Percentiles rank a stretch among this genome's conserved stretches.
These are phyloP conservation scores for Limenitis camilla DNA, from an alignment of 2,888 invertebrate species.

Conservation along the genomic window DNA sequence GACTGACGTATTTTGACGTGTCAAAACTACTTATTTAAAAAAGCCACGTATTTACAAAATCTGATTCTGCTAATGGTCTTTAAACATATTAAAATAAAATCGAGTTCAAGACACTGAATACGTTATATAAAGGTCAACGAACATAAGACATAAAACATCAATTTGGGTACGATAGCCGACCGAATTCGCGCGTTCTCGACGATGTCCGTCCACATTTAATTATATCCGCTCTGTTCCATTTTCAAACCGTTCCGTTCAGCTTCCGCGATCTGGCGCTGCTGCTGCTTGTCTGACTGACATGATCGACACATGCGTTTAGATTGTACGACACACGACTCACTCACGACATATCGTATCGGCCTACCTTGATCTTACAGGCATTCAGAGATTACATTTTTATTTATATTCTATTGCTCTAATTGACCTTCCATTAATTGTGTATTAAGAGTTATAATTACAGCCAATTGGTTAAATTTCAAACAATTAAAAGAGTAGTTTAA, in stretches of 20 bases:
- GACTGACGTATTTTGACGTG: too few species aligned
- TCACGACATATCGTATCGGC: background rate
- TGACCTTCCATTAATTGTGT: too few species aligned
- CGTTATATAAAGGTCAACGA: conserved; percentile 2
- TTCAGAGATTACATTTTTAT: too few species aligned
- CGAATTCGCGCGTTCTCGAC: conserved; percentile 58
- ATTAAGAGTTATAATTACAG: too few species aligned
- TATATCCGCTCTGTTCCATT: conserved; percentile 72
- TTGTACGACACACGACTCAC: background rate
- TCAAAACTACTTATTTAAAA: too few species aligned
- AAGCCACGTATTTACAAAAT: too few species aligned
- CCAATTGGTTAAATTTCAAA: too few species aligned
- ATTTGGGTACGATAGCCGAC: conserved; percentile 39
- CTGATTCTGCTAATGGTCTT: too few species aligned
- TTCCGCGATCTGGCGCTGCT: conserved; percentile 53
- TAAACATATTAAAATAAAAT: too few species aligned
- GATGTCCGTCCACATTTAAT: conserved; percentile 64
- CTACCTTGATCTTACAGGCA: background rate
- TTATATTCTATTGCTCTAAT: too few species aligned
- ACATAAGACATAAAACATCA: conserved; percentile 12
- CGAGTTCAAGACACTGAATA: too few species aligned
- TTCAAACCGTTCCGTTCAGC: conserved; percentile 48
- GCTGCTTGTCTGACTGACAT: conserved; percentile 20
- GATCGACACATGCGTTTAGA: conserved; percentile 11
- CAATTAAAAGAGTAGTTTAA: too few species aligned